phyloP scores from a whole-genome alignment of 2,888 invertebrate genomes.

The Caradrina clavipalpis region DNA sequence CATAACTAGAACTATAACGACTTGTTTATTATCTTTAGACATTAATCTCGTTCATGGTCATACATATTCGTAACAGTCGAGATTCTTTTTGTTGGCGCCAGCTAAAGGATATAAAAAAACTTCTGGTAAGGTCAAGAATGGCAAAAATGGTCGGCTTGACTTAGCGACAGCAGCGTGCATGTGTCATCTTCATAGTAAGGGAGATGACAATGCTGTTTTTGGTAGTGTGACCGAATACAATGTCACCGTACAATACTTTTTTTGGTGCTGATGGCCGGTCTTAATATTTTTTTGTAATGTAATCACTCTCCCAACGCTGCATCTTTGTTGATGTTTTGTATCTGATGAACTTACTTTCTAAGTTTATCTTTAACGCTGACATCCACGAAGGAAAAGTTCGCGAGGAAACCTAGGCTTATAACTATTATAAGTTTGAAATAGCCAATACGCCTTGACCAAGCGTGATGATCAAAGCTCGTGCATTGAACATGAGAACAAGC shows the following conservation, averaged over 20 bases:
- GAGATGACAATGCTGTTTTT: slow-evolving; percentile 22
- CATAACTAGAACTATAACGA: slow-evolving; percentile 69
- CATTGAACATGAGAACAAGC: no score
- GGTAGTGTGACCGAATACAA: slow-evolving; percentile 23
- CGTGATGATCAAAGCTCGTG: no score
- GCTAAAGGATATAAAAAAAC: slow-evolving; percentile 47
- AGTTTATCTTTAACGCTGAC: no score
- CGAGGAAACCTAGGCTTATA: no score
- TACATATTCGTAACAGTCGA: slow-evolving; percentile 70
- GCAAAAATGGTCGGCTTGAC: slow-evolving; percentile 24
- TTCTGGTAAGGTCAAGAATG: slow-evolving; percentile 18
- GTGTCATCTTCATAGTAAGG: slow-evolving; percentile 37
- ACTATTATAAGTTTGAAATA: no score
- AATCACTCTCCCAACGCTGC: background rate
- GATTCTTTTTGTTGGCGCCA: slow-evolving; percentile 74
- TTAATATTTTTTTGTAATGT: slow-evolving; percentile 6
- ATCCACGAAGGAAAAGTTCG: no score
- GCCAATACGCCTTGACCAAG: no score
- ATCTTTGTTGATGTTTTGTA: slow-evolving; percentile 1
- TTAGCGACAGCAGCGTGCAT: slow-evolving; percentile 33
- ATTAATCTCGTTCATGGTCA: slow-evolving; percentile 63
- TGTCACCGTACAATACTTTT: background rate
- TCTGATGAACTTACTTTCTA: background rate
- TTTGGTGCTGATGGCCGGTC: background rate
- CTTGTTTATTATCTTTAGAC: slow-evolving; percentile 73